Evolutionary conservation across 2,888 invertebrate genomes (phyloP).

Genomic region (Stenoptilia bipunctidactyla): DNA sequence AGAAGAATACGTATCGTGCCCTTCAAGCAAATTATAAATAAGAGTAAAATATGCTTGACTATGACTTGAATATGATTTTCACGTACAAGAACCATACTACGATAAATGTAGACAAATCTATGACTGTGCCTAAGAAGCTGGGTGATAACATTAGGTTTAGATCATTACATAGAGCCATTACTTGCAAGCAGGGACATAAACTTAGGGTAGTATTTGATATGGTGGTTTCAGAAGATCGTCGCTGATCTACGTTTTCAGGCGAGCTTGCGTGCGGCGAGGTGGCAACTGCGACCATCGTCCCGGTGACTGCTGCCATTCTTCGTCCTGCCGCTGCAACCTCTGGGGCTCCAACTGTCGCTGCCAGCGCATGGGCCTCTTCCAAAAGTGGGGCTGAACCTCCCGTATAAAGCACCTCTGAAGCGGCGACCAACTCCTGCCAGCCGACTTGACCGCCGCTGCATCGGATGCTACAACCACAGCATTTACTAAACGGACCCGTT

Average conservation of each 20-base stretch:
- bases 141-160: too few relatives aligned
- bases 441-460: slow-evolving; percentile 59
- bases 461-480: slow-evolving; percentile 49
- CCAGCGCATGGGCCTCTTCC: slow-evolving; percentile 90
- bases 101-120: too few relatives aligned
- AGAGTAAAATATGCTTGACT: too few relatives aligned
- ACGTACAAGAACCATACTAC: too few relatives aligned
- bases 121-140: too few relatives aligned
- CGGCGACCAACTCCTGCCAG: slow-evolving; percentile 48
- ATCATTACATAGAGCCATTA: too few relatives aligned
- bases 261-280: slow-evolving; percentile 84
- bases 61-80: too few relatives aligned
- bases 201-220: slow-evolving; percentile 62
- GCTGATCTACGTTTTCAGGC: slow-evolving; percentile 88
- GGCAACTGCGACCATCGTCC: slow-evolving; percentile 89
- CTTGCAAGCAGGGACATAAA: too few relatives aligned
- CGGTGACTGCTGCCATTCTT: slow-evolving; percentile 88
- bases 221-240: slow-evolving; percentile 85
- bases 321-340: slow-evolving; percentile 88
- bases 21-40: too few relatives aligned
- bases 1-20: too few relatives aligned
- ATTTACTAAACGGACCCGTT: slow-evolving; percentile 49
- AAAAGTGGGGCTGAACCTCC: slow-evolving; percentile 79
- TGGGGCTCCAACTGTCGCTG: slow-evolving; percentile 92
- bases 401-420: slow-evolving; percentile 32